These are phyloP conservation scores for Eupristina koningsbergeri DNA, from an alignment of 1,140 invertebrate genomes.

Conservation along the genomic window DNA sequence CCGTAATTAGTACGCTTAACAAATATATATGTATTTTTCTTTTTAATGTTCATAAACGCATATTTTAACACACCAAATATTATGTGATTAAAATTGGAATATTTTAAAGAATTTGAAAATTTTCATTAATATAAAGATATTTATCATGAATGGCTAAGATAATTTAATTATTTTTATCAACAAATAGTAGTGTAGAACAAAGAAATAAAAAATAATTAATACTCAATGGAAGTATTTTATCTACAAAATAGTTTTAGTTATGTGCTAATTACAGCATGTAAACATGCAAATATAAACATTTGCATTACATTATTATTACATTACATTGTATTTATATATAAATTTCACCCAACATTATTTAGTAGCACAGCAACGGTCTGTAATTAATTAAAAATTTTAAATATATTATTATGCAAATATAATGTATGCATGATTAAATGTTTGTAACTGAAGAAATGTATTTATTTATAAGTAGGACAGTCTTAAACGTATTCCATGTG, in stretches of 20 bases:
- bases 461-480: slow-evolving; percentile 30
- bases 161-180: slow-evolving; percentile 1
- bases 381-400: slow-evolving; percentile 24
- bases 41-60: background rate
- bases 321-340: slow-evolving; percentile 69
- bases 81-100: background rate
- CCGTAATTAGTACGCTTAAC: background rate
- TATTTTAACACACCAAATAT: background rate
- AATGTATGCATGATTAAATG: slow-evolving; percentile 27
- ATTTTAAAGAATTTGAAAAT: background rate
- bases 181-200: background rate
- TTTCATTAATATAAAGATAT: background rate
- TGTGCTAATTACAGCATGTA: slow-evolving; percentile 73
- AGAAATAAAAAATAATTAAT: slow-evolving; percentile 33
- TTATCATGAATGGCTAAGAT: background rate
- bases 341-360: slow-evolving; percentile 65
- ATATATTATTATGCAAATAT: slow-evolving; percentile 64
- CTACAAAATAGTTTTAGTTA: slow-evolving; percentile 74
- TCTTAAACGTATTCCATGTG: slow-evolving; percentile 27
- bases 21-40: background rate
- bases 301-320: slow-evolving; percentile 70
- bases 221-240: slow-evolving; percentile 57
- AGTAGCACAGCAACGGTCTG: slow-evolving; percentile 39
- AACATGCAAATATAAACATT: slow-evolving; percentile 73
- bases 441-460: background rate